Percentiles rank a stretch among this genome's conserved stretches.
These are phyloP conservation scores for Lepidonotus clava DNA, from an alignment of 2,888 invertebrate genomes.

Conservation along the genomic window DNA sequence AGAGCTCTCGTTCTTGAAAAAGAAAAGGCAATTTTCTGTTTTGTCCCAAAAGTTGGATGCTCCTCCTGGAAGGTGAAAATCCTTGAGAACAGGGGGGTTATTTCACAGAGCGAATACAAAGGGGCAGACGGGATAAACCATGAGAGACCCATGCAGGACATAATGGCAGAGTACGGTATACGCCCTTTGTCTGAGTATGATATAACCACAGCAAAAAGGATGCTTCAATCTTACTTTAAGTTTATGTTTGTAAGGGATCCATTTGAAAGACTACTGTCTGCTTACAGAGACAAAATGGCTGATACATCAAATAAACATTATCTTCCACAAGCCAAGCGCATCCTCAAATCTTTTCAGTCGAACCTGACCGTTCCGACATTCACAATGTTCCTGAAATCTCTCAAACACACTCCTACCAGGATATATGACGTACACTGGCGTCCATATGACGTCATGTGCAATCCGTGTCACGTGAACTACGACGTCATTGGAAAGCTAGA, in stretches of 20 bases:
- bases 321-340: neutral
- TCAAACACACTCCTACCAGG: neutral
- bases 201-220: neutral
- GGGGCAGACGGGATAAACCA: neutral
- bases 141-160: neutral
- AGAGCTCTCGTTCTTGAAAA: neutral
- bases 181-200: neutral
- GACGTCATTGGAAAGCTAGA: neutral
- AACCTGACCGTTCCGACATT: neutral
- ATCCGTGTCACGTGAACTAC: neutral
- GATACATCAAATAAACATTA: neutral
- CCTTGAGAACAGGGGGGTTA: neutral
- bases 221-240: neutral
- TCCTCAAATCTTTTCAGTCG: neutral
- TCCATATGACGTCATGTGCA: neutral
- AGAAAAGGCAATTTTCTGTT: neutral
- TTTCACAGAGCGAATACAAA: neutral
- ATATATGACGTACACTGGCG: neutral
- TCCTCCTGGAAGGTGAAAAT: constrained; percentile 33
- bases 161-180: neutral
- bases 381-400: neutral
- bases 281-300: constrained; percentile 2
- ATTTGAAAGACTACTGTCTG: neutral
- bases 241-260: constrained; percentile 37
- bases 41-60: neutral